Conservation (phyloP, 2,888 invertebrate genomes). For the Dendrolimus houi region DNA sequence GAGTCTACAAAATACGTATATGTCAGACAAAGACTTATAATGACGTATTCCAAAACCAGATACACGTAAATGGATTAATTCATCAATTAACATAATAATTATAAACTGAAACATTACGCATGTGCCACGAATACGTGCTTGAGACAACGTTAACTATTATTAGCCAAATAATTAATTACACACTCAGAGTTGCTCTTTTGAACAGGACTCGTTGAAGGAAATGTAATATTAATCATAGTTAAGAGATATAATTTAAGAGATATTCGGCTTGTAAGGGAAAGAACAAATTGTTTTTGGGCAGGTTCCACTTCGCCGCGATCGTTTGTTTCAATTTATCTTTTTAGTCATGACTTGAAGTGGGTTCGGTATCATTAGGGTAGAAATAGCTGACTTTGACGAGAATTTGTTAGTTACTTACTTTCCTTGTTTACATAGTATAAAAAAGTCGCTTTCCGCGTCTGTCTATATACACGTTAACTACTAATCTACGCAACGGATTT, state of each 20-base stretch:
- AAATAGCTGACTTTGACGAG: background rate
- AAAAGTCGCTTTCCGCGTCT: too few relatives aligned
- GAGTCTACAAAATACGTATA: too few relatives aligned
- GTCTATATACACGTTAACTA: too few relatives aligned
- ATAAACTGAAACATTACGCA: background rate
- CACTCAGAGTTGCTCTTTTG: conserved; percentile 1
- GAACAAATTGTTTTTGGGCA: background rate
- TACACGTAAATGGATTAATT: too few relatives aligned
- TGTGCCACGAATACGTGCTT: background rate
- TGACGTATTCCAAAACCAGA: too few relatives aligned
- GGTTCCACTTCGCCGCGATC: background rate
- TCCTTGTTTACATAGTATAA: too few relatives aligned
- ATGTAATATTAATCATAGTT: background rate
- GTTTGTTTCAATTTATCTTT: background rate
- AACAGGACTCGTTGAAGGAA: background rate
- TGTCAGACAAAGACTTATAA: too few relatives aligned
- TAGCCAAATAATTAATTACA: conserved; percentile 6
- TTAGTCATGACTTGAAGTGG: background rate
- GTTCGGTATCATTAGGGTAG: background rate
- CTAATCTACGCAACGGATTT: too few relatives aligned
- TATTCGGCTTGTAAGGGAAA: background rate
- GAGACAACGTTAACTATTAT: conserved; percentile 5
- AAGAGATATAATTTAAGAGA: background rate
- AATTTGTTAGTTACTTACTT: too few relatives aligned
- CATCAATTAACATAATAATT: background rate